A percentile compares a stretch with the other conserved stretches of the same genome.
Evolutionary conservation across 2,113 vertebrate genomes (phyloP).

Genomic region (Chaenocephalus aceratus): DNA sequence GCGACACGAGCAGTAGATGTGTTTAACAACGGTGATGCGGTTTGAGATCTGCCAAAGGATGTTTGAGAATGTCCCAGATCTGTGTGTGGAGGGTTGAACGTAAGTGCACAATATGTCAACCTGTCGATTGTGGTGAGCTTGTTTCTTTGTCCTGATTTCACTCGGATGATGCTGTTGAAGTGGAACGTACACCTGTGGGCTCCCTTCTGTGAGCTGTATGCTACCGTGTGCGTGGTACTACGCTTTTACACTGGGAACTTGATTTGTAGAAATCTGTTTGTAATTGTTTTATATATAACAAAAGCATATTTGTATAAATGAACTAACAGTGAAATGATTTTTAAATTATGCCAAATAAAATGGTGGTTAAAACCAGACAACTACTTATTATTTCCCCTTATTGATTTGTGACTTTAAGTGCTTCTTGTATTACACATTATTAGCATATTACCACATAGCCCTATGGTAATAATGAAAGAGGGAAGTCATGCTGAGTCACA

Average conservation of each 20-base stretch:
- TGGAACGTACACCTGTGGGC: constrained; percentile 74
- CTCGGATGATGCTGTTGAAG: constrained; percentile 73
- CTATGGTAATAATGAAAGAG: background rate
- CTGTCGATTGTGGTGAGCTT: constrained; percentile 66
- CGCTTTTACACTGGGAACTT: constrained; percentile 92
- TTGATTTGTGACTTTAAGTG: background rate
- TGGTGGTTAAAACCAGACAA: constrained; percentile 70
- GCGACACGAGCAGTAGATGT: constrained; percentile 50
- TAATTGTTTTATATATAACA: constrained; percentile 86
- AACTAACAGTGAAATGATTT: constrained; percentile 87
- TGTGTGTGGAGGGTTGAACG: constrained; percentile 65
- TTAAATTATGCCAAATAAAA: constrained; percentile 89
- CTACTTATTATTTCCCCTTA: background rate
- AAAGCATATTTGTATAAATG: constrained; percentile 87
- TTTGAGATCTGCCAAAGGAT: constrained; percentile 59
- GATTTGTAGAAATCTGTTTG: constrained; percentile 84
- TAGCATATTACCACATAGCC: background rate
- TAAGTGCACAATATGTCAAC: constrained; percentile 70
- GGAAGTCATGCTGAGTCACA: constrained; percentile 1
- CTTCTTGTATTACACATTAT: background rate
- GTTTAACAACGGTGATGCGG: constrained; percentile 31
- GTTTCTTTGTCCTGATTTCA: constrained; percentile 69
- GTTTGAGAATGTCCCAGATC: constrained; percentile 55
- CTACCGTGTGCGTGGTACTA: constrained; percentile 87
- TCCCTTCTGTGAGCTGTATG: constrained; percentile 73